phyloP scores from a whole-genome alignment of 2,797 vertebrate species.

The Pelodytes ibericus region DNA sequence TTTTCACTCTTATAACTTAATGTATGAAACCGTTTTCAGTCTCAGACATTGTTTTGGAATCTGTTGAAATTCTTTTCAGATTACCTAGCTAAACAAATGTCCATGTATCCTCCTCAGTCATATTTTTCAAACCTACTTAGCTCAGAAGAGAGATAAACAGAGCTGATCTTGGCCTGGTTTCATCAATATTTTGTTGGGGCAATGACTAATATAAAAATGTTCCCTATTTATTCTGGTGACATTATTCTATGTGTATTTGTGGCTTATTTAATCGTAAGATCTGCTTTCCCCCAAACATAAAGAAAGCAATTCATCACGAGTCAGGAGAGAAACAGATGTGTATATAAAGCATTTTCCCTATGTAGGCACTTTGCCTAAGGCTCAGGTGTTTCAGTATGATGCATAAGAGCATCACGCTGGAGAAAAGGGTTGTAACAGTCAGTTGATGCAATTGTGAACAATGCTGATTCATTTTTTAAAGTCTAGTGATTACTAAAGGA shows the following conservation, averaged over 20 bases:
- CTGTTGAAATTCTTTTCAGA: not conserved
- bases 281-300: slow-evolving; percentile 8
- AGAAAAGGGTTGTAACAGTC: too few species aligned
- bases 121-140: slow-evolving; percentile 25
- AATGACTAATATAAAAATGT: slow-evolving; percentile 27
- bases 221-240: slow-evolving; percentile 32
- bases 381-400: not conserved
- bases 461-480: too few species aligned
- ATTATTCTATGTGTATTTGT: slow-evolving; percentile 1
- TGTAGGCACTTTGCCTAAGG: not conserved
- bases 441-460: too few species aligned
- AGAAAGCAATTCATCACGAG: slow-evolving; percentile 15
- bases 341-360: not conserved
- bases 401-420: not conserved
- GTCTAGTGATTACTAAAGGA: too few species aligned
- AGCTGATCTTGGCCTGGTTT: slow-evolving; percentile 23
- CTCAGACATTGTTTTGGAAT: slow-evolving; percentile 1
- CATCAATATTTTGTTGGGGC: slow-evolving; percentile 30
- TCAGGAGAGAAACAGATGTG: slow-evolving; percentile 6
- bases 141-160: slow-evolving; percentile 21
- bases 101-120: slow-evolving; percentile 6
- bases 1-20: slow-evolving; percentile 2
- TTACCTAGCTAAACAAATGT: slow-evolving; percentile 7
- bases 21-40: not conserved
- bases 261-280: slow-evolving; percentile 34